Percentiles rank a stretch among this genome's conserved stretches.
phyloP scores from a whole-genome alignment of 2,113 vertebrate genomes.

The Glaucidium brasilianum region DNA sequence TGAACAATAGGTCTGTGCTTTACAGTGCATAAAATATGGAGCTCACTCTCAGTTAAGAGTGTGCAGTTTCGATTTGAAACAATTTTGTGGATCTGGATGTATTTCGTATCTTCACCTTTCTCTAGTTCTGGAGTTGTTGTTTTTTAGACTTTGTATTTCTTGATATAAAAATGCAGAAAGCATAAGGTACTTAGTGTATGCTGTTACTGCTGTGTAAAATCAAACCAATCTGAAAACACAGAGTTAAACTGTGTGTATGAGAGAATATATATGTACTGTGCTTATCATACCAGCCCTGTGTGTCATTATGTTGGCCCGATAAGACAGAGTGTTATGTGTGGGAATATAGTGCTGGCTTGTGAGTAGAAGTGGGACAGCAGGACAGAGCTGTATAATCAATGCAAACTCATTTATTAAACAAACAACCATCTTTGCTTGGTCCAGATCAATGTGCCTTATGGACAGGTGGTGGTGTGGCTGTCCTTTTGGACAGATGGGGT shows the following conservation, averaged over 20 bases:
- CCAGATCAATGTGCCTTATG: neutral
- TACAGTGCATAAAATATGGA: neutral
- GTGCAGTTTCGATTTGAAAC: neutral
- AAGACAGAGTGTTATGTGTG: neutral
- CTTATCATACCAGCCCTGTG: neutral
- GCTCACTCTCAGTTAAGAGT: neutral
- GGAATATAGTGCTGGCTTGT: neutral
- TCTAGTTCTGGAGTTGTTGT: neutral
- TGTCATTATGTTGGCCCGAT: neutral
- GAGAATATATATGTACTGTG: neutral
- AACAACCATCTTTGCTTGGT: neutral
- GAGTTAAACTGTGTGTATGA: neutral
- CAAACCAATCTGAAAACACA: neutral
- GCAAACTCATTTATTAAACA: neutral
- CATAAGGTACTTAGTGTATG: neutral
- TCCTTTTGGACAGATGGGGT: neutral
- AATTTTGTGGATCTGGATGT: neutral
- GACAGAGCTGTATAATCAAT: neutral
- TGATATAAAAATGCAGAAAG: neutral
- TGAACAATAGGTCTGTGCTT: neutral
- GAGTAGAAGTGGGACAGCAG: neutral
- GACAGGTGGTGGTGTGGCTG: neutral
- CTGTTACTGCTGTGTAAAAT: neutral
- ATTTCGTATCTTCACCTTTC: neutral
- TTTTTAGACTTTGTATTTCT: neutral